phyloP scores from a whole-genome alignment of 1,140 invertebrate species.

The Akabosia matsudoensis region DNA sequence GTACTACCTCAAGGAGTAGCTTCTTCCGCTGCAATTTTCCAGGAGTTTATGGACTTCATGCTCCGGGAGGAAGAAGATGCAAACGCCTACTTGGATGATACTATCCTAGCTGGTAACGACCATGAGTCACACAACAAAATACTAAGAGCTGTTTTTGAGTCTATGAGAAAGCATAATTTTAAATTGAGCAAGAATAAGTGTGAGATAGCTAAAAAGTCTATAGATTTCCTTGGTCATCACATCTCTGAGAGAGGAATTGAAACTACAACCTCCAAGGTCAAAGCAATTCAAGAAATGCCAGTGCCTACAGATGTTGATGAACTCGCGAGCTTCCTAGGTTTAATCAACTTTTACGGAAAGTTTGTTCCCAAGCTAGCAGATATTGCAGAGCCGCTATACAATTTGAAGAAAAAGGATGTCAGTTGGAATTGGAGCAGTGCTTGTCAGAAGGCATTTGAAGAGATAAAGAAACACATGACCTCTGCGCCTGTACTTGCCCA shows the following conservation, averaged over 20 bases:
- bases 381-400: conserved; percentile 44
- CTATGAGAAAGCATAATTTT: conserved; percentile 41
- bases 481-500: conserved; percentile 48
- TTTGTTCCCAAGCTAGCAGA: conserved; percentile 49
- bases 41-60: conserved; percentile 50
- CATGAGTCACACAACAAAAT: conserved; percentile 45
- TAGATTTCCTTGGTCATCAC: conserved; percentile 51
- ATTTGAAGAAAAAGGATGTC: conserved; percentile 42
- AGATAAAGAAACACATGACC: conserved; percentile 44
- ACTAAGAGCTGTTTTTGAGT: conserved; percentile 40
- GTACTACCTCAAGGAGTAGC: conserved; percentile 15
- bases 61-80: conserved; percentile 45
- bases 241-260: conserved; percentile 50
- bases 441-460: conserved; percentile 45
- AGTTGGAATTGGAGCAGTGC: conserved; percentile 46
- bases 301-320: conserved; percentile 41
- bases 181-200: conserved; percentile 22
- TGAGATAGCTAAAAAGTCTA: conserved; percentile 27
- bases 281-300: conserved; percentile 48
- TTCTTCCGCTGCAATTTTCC: conserved; percentile 51
- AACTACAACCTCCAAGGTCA: conserved; percentile 49
- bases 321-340: conserved; percentile 48
- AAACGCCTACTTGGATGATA: conserved; percentile 50
- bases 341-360: conserved; percentile 49
- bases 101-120: conserved; percentile 47